Conservation (phyloP, 2,797 vertebrate species). For the Microcaecilia unicolor region DNA sequence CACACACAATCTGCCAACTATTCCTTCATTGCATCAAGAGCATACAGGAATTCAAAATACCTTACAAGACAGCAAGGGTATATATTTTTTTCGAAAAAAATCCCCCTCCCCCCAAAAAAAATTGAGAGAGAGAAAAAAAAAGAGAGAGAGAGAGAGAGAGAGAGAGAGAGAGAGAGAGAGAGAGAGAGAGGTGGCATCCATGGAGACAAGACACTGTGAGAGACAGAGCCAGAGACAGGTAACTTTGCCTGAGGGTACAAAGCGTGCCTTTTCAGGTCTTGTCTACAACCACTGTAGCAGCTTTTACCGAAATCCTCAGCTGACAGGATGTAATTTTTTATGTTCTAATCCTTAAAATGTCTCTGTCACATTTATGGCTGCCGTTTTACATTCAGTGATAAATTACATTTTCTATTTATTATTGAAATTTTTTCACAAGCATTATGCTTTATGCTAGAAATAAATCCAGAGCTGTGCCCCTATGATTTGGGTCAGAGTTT, state of each 20-base stretch:
- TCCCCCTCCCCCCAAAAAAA: too few species aligned
- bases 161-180: neutral
- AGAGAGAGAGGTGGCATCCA: neutral
- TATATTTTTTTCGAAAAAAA: too few species aligned
- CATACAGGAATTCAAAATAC: too few species aligned
- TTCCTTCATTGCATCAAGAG: too few species aligned
- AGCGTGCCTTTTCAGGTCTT: slow-evolving; percentile 37
- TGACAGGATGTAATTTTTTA: slow-evolving; percentile 27
- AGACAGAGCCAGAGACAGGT: slow-evolving; percentile 27
- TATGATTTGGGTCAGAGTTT: too few species aligned
- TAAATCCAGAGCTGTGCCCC: too few species aligned
- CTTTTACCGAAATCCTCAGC: slow-evolving; percentile 16
- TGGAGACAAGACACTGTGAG: slow-evolving; percentile 8
- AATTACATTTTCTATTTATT: slow-evolving; percentile 7
- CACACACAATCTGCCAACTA: too few species aligned
- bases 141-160: neutral
- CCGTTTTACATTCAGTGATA: slow-evolving; percentile 14
- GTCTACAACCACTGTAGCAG: slow-evolving; percentile 10
- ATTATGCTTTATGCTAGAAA: too few species aligned
- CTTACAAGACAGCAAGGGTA: too few species aligned
- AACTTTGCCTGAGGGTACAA: slow-evolving; percentile 22
- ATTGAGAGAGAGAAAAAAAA: neutral
- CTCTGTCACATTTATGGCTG: slow-evolving; percentile 15
- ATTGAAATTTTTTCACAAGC: neutral
- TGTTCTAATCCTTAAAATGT: slow-evolving; percentile 7